Evolutionary conservation across 2,888 invertebrate genomes (phyloP), one percentile per base, ranked within the genome.

Genomic region (Anodontia alba): DNA sequence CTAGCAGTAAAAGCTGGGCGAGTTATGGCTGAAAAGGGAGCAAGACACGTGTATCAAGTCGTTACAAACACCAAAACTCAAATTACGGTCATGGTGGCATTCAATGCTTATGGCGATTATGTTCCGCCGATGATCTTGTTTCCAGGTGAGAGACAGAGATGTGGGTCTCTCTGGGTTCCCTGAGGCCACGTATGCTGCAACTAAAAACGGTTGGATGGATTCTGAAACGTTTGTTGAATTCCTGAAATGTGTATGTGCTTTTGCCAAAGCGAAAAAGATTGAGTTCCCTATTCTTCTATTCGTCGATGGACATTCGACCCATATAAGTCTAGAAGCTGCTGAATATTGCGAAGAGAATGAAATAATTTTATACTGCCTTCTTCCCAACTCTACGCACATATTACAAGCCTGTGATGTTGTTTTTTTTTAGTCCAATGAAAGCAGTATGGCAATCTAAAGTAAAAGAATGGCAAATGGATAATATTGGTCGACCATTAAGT

Each of bases 161-260:
- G 42, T 70, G 29, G 80, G 73, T 26, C 7, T 87, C 8, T 23
- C 15, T 12, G 75, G 57, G 12, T 83, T 84, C 54, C 67, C 73
- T 1, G 81, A 12, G n/a, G n/a, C n/a, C 80, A 74, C n/a, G n/a
- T n/a, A n/a, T 42, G 78, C 67, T 10, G 68, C 20, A 1, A 68
- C 73, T 0, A 49, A 77, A 29, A 75, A 49, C 23, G 83, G 87
- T 1, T 87, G 79, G 84, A 79, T 87, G 83, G 73, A 82, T 29
- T 26, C 70, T 0, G 80, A 80, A 10, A 38, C 70, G 7, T 80
- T 84, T 71, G 38, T 74, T 0, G 29, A 49, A 3, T 82, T 73
- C 31, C 68, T 81, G 5, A 20, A 29, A 1, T 38, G 23, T 36
- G 68, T 79, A 29, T 17, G 57, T 3, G 12, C 15, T 0, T 68